Evolutionary conservation across 2,113 vertebrate genomes (phyloP).

Genomic region (Leuciscus idus): DNA sequence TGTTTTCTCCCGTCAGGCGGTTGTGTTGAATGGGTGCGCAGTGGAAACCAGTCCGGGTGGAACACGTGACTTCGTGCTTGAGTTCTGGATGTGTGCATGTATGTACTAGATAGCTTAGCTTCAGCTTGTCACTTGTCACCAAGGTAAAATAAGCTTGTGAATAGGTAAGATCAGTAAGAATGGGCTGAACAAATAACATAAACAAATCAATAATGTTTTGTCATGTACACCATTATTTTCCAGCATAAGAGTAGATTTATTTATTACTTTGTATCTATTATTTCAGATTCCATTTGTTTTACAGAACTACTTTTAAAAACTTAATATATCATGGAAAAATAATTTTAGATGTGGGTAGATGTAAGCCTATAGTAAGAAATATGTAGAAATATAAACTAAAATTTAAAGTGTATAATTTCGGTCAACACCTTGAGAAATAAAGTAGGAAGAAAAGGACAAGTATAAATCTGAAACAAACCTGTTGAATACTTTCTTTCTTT

Average conservation of each 20-base stretch:
- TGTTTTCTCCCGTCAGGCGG: conserved; percentile 65
- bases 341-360: too few relatives aligned
- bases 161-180: background rate
- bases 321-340: background rate
- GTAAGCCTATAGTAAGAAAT: too few relatives aligned
- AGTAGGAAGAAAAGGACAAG: background rate
- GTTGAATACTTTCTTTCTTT: background rate
- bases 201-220: background rate
- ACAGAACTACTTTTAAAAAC: background rate
- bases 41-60: conserved; percentile 65
- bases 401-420: background rate
- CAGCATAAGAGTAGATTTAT: background rate
- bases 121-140: background rate
- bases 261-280: background rate
- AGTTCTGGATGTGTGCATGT: background rate
- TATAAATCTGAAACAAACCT: background rate
- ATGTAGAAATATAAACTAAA: too few relatives aligned
- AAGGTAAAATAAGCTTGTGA: background rate
- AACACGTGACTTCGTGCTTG: conserved; percentile 34
- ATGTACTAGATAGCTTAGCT: background rate
- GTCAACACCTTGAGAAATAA: too few relatives aligned
- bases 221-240: background rate
- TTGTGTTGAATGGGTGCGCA: conserved; percentile 60
- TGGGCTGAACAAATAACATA: background rate
- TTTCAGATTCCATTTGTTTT: background rate